Base-by-base conservation (phyloP, 2,113 vertebrate genomes). In the Atractosteus spatula region DNA sequence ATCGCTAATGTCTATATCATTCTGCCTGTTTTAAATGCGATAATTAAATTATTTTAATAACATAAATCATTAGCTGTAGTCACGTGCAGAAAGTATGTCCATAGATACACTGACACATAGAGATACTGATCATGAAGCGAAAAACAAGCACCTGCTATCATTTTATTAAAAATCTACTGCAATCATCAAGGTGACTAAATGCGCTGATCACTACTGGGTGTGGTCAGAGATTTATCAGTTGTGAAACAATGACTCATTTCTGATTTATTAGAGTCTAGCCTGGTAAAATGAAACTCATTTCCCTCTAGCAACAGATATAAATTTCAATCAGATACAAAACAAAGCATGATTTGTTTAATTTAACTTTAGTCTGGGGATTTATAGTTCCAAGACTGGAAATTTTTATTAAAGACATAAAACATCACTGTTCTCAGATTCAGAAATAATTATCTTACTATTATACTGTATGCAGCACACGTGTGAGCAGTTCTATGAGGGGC, bases 191-290 rank as follows among this genome's bases (percentile, higher is more conserved):
- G 44, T 59, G 62, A 54, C 41, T 42, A 54, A 71, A 66, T 71
- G 64, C 68, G 54, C 51, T 61, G 74, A 77, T 76, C 72, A 71
- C 74, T 54, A 62, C 45, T 55, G 65, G 75, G 75, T 68, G 77
- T 77, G 70, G 73, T 41, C 57, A n/a, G 41, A 71, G 67, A 77
- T 68, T 62, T 13, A 67, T 68, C 57, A 63, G 75, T 62, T 74
- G 81, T 76, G 76, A 70, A 44, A 72, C 41, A 42, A 16, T 29
- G 80, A 79, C 77, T 70, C 70, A 72, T 65, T 68, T 76, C 76
- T 83, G 81, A 83, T 83, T 81, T 79, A 80, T 80, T 79, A 66
- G 70, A 79, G 71, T 79, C 77, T 79, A 81, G 69, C 72, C 76
- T 67, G 13, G 54, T 76, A 75, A 76, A 81, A 83, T 81, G 78